Evolutionary conservation across 2,797 vertebrate genomes (phyloP).

Genomic region (Chlorospingus semifuscus): DNA sequence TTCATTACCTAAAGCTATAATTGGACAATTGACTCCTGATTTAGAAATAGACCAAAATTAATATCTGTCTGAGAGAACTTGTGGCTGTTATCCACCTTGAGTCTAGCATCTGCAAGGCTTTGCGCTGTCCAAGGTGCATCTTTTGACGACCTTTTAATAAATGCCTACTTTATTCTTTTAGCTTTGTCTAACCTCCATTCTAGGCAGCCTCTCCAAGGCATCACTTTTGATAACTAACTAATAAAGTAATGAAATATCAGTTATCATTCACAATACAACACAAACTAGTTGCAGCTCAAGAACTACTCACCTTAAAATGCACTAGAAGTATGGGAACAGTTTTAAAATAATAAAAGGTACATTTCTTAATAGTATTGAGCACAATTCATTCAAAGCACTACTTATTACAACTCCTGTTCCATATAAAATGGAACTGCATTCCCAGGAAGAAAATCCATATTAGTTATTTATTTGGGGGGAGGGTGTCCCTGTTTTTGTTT

Average conservation of each 20-base stretch:
- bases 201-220: background rate
- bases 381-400: background rate
- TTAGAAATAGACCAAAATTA: background rate
- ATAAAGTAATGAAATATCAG: background rate
- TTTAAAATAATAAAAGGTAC: background rate
- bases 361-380: background rate
- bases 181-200: background rate
- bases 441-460: background rate
- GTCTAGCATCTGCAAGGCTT: background rate
- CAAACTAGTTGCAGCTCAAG: background rate
- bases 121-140: background rate
- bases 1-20: background rate
- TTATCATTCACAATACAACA: background rate
- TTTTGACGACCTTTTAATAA: background rate
- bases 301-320: background rate
- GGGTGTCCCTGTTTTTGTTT: accelerated
- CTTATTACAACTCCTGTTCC: background rate
- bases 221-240: background rate
- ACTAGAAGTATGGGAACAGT: background rate
- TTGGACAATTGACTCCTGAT: background rate
- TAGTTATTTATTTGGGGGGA: accelerated
- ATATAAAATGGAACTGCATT: background rate
- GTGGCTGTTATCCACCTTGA: accelerated
- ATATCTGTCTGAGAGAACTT: background rate
- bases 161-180: background rate